Base-by-base conservation (phyloP, 2,888 invertebrate genomes). In the Ichneumoninae sp. region DNA sequence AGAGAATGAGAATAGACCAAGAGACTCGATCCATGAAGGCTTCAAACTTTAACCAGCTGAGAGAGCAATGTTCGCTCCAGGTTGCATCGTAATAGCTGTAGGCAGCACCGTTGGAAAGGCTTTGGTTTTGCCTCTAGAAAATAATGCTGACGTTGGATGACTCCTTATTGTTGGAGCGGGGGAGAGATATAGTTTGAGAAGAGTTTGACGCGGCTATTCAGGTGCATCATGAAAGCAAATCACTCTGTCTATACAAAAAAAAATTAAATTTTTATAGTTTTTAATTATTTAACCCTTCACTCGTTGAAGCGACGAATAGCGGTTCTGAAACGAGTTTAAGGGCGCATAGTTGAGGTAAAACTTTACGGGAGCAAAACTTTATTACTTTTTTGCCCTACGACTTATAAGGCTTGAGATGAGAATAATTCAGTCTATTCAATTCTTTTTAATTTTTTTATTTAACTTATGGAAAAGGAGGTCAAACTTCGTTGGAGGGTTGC, bases 41-140 rank as follows among this genome's bases (percentile, higher is more conserved):
- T 77, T 77, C 50, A 84, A 81, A 80, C 63, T 83, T 79, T 70
- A 66, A 75, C 70, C 71, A 77, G 63, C 63, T 70, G 79, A 79
- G 77, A 57, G 68, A 63, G 69, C 57, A 73, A 77, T 73, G 63
- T 60, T 73, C 65, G 26, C n/a, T 47, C 30, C 22, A 19, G 30
- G 52, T 52, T 54, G 60, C 63, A 16, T 36, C 69, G 36, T 73
- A 70, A 44, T 50, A 40, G 40, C 54, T 47, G 63, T 50, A 16
- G 69, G 26, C 57, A 57, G 57, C 26, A 75, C 47, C 50, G 33
- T 8, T 16, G 33, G 36, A 74, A 69, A 36, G 71, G 33, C 54
- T 71, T 63, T 33, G 16, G 13, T 63, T 81, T 76, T 65, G 60
- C 52, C 69, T 36, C 70, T 26, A 22, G 68, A 69, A 73, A 57